These are phyloP conservation scores for Acholoe squamosa DNA, from an alignment of 2,888 invertebrate species.

Conservation along the genomic window DNA sequence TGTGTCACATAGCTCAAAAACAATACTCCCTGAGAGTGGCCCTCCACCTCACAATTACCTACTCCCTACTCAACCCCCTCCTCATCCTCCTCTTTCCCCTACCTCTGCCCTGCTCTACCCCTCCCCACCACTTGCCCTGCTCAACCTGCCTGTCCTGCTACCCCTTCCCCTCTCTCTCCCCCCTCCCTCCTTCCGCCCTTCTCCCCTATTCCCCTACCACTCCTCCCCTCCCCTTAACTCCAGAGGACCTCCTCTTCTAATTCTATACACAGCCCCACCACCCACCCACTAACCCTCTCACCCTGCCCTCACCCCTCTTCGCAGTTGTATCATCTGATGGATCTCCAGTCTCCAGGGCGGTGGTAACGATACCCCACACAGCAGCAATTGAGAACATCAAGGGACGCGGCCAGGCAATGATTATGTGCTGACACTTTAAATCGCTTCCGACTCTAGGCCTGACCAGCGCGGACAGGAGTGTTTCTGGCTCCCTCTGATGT, in stretches of 20 bases:
- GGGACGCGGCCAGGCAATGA: constrained; percentile 1
- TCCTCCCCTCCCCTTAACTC: neutral
- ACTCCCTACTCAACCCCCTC: neutral
- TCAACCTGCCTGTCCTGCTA: neutral
- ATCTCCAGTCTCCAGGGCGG: constrained; percentile 24
- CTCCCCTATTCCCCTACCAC: too few species aligned
- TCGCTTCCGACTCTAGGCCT: neutral
- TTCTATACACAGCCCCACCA: neutral
- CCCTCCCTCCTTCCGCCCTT: too few species aligned
- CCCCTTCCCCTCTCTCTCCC: too few species aligned
- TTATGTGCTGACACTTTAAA: constrained; percentile 25
- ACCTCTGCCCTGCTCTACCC: neutral
- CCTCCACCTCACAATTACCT: constrained; percentile 40
- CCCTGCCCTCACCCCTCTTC: neutral
- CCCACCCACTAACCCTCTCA: neutral
- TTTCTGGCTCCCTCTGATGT: neutral
- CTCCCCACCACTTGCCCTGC: neutral
- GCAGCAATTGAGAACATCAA: neutral
- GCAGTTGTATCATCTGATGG: constrained; percentile 14
- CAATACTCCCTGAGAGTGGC: constrained; percentile 32
- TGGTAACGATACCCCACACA: neutral
- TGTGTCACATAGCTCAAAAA: constrained; percentile 54
- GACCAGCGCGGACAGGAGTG: neutral
- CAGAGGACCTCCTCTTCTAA: neutral
- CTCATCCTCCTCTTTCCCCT: neutral